These are phyloP conservation scores for Phalacrocorax brasilianus DNA, from an alignment of 2,113 vertebrate genomes.

Conservation along the genomic window DNA sequence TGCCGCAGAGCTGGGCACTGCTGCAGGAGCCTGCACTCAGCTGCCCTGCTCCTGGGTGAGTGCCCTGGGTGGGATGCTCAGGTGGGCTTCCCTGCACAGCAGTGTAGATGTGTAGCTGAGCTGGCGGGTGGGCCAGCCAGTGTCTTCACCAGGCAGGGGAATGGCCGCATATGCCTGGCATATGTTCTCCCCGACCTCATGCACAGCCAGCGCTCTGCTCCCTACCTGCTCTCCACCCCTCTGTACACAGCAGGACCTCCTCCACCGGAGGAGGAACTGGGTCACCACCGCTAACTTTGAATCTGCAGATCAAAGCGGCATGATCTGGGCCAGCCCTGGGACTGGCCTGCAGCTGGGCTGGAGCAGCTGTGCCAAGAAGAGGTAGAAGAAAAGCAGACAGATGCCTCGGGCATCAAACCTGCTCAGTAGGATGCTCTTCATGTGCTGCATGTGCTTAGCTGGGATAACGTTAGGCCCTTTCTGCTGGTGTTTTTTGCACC, in stretches of 20 bases:
- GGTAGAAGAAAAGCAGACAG: slow-evolving; percentile 47
- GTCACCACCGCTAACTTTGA: slow-evolving; percentile 46
- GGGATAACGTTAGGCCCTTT: background rate
- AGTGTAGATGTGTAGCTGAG: background rate
- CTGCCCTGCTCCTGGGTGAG: rapidly evolving
- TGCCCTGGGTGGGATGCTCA: background rate
- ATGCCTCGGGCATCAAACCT: slow-evolving; percentile 27
- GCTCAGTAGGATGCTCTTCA: background rate
- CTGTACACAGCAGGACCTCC: slow-evolving; percentile 36
- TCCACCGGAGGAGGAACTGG: background rate
- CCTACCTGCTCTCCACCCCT: slow-evolving; percentile 50
- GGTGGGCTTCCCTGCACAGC: background rate
- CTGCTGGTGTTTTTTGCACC: background rate
- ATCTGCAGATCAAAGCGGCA: slow-evolving; percentile 60
- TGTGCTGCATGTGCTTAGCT: background rate
- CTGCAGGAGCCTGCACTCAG: rapidly evolving
- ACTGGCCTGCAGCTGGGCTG: slow-evolving; percentile 67
- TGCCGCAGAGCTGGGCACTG: rapidly evolving
- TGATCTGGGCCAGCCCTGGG: slow-evolving; percentile 11
- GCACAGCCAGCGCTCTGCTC: background rate
- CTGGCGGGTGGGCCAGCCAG: rapidly evolving
- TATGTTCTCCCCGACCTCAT: background rate
- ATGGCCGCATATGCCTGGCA: slow-evolving; percentile 14
- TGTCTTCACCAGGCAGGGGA: background rate
- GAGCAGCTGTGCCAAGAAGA: slow-evolving; percentile 10